Evolutionary conservation across 2,888 invertebrate genomes (phyloP).

Genomic region (Mystacides longicornis): DNA sequence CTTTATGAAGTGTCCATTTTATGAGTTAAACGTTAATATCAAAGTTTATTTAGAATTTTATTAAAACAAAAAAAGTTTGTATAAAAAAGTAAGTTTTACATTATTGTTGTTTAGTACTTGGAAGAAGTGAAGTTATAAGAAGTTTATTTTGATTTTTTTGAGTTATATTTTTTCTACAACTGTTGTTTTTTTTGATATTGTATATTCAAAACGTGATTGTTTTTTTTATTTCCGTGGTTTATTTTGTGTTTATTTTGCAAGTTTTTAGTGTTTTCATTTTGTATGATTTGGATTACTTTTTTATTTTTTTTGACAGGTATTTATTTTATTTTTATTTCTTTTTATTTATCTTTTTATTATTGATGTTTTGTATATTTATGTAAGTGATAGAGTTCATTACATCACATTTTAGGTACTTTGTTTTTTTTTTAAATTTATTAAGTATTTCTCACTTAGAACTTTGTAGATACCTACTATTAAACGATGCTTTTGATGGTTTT

Average conservation of each 20-base stretch:
- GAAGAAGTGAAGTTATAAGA: background rate
- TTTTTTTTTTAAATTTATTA: too few relatives aligned
- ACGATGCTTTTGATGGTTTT: too few relatives aligned
- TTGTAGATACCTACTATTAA: too few relatives aligned
- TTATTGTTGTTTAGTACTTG: background rate
- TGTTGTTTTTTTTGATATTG: background rate
- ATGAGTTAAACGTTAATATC: background rate
- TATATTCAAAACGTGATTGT: background rate
- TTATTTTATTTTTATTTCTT: background rate
- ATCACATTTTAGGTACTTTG: too few relatives aligned
- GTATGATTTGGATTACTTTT: background rate
- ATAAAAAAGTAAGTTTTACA: background rate
- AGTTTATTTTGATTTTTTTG: background rate
- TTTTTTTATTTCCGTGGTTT: background rate
- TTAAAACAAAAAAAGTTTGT: background rate
- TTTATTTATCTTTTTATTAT: background rate
- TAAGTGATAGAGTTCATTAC: too few relatives aligned
- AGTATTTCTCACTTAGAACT: too few relatives aligned
- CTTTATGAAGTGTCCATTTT: background rate
- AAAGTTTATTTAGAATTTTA: constrained; percentile 1
- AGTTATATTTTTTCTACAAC: background rate
- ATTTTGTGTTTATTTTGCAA: background rate
- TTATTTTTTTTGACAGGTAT: background rate
- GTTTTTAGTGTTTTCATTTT: background rate
- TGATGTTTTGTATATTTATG: too few relatives aligned